Conservation (phyloP, 1,140 invertebrate genomes). For the Forficula auricularia region DNA sequence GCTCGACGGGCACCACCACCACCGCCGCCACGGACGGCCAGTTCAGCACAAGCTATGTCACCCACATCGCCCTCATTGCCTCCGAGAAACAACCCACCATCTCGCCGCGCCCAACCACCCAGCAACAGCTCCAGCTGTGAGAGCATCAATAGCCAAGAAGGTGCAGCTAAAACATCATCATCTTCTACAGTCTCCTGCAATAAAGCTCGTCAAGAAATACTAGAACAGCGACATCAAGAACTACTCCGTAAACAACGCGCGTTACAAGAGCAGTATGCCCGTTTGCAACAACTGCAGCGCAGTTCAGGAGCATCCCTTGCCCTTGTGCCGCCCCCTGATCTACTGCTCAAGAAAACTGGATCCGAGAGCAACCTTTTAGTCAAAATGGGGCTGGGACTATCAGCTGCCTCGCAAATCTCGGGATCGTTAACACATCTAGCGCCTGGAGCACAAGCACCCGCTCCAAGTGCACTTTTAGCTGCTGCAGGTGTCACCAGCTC, state of each 20-base stretch:
- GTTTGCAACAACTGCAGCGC: constrained; percentile 66
- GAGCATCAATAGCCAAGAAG: constrained; percentile 58
- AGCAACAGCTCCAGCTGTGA: constrained; percentile 51
- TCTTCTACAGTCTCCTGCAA: constrained; percentile 11
- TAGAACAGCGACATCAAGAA: constrained; percentile 72
- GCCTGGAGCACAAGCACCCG: constrained; percentile 16
- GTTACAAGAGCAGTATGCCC: constrained; percentile 72
- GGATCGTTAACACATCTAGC: constrained; percentile 43
- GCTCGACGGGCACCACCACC: constrained; percentile 63
- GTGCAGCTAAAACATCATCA: constrained; percentile 23
- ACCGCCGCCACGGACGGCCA: constrained; percentile 66
- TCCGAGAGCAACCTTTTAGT: constrained; percentile 70
- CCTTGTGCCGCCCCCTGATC: constrained; percentile 35
- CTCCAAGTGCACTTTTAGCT: background rate
- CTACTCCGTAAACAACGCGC: constrained; percentile 67
- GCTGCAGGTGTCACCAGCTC: constrained; percentile 8
- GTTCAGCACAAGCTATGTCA: constrained; percentile 61
- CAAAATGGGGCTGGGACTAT: constrained; percentile 57
- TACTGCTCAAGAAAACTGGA: constrained; percentile 67
- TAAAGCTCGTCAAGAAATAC: constrained; percentile 47
- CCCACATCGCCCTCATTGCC: constrained; percentile 47
- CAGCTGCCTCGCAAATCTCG: constrained; percentile 34
- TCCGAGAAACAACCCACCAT: constrained; percentile 20
- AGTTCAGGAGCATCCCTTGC: constrained; percentile 44
- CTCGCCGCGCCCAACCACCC: constrained; percentile 22